Conservation (phyloP, 2,888 invertebrate genomes). For the Gymnoscelis rufifasciata region DNA sequence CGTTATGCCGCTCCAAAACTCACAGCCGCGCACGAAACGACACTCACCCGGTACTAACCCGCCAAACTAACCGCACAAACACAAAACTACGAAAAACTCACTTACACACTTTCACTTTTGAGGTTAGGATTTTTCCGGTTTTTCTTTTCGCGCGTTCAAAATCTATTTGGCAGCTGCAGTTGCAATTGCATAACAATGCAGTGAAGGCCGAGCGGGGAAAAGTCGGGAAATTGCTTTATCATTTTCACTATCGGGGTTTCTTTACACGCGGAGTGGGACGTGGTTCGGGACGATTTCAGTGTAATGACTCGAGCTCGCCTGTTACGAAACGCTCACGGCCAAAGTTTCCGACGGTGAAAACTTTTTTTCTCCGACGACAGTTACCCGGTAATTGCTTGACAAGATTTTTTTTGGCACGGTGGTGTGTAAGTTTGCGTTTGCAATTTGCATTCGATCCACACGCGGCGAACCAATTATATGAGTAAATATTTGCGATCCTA, state of each 20-base stretch:
- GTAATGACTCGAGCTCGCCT: conserved; percentile 48
- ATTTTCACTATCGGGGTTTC: conserved; percentile 49
- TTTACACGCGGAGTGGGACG: conserved; percentile 47
- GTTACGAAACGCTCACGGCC: conserved; percentile 62
- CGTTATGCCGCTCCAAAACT: conserved; percentile 45
- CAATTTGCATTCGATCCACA: conserved; percentile 33
- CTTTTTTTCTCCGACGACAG: conserved; percentile 54
- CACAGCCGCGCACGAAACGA: conserved; percentile 53
- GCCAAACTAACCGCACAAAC: conserved; percentile 49
- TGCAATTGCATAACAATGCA: conserved; percentile 74
- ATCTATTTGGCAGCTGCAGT: conserved; percentile 54
- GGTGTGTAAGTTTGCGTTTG: conserved; percentile 42
- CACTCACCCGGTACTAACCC: conserved; percentile 55
- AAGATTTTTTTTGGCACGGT: conserved; percentile 60
- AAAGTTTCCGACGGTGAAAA: conserved; percentile 58
- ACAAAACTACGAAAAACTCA: conserved; percentile 19
- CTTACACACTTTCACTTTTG: conserved; percentile 43
- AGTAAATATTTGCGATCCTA: conserved; percentile 47
- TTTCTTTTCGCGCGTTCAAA: conserved; percentile 45
- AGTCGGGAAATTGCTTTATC: conserved; percentile 44
- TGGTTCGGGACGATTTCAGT: conserved; percentile 62
- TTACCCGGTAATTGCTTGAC: conserved; percentile 64
- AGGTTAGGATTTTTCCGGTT: conserved; percentile 56
- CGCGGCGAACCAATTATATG: conserved; percentile 45
- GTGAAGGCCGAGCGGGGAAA: conserved; percentile 66